Evolutionary conservation across 30 jellyfish, hydroid and myxozoan genomes (phyloP), one percentile per base, ranked within the genome.

Genomic region (Rhopilema esculentum): DNA sequence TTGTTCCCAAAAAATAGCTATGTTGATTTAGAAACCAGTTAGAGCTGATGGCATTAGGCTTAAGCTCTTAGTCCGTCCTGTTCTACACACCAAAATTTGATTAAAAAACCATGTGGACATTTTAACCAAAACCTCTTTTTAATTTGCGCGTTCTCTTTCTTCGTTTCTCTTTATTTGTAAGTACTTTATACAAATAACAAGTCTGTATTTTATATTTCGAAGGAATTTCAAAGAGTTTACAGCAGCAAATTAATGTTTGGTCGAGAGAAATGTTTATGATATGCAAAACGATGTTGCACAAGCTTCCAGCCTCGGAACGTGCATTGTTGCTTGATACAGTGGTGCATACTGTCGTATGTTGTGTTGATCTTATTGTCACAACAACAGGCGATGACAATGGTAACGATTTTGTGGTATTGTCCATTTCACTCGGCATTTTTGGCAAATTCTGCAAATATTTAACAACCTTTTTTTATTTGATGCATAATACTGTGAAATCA

Each of bases 381-480:
- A 88, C 96, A 0, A 72, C 90, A 30, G 52, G 23, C 0, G 89
- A 88, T 72, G 96, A 88, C 27, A 79, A 52, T 49, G 96, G 96
- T 88, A 71, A n/a, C n/a, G n/a, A 19, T 85, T 28, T 27, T 40
- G n/a, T 65, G 62, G 1, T 78, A 8, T 25, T 6, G 8, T 19
- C 40, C 65, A 19, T 16, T 16, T 19, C 24, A 27, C 15, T 9
- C 8, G 82, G 23, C 62, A 51, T 51, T 51, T 51, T 51, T 51
- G 15, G 20, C 15, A 51, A 51, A 51, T 51, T 51, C 18, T 51
- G 67, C 20, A 51, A 12, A 51, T 51, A 51, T 51, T 15, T 51
- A 12, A 51, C 15, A 12, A 51, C 20, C 20, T 12, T 12, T 51
- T 51, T 20, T 20, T 51, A 12, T 51, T 51, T 12, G 15, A 15